These are phyloP conservation scores for Agapornis canus DNA, from an alignment of 2,797 vertebrate genomes.

Conservation along the genomic window DNA sequence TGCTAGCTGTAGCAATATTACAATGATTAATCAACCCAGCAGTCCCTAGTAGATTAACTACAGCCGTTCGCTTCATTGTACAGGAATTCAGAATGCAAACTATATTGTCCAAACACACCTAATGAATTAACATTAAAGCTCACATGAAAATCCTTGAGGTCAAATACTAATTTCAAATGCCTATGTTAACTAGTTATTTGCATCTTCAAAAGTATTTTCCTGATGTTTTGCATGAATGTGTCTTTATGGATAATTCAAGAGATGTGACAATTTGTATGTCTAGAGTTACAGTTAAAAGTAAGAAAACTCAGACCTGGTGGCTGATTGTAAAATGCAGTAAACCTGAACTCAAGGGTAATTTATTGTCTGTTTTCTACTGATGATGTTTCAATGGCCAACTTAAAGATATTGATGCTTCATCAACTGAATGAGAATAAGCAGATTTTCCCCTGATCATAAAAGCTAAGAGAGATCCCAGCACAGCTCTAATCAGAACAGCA, in stretches of 20 bases:
- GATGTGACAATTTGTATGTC: background rate
- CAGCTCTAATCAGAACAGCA: background rate
- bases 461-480: background rate
- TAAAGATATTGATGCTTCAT: background rate
- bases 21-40: background rate
- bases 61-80: background rate
- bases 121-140: background rate
- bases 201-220: background rate
- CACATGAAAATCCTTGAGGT: background rate
- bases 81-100: background rate
- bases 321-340: background rate
- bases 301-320: background rate
- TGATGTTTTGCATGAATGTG: background rate
- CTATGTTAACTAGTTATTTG: background rate
- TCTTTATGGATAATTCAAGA: background rate
- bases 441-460: background rate
- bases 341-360: background rate
- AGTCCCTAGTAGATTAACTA: background rate
- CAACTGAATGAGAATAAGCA: background rate
- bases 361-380: background rate
- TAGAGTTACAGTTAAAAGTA: background rate
- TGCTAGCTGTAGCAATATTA: background rate
- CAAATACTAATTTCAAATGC: background rate
- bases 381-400: background rate
- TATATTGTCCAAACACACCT: background rate